These are phyloP conservation scores for Phaethon lepturus DNA, from an alignment of 2,113 vertebrate genomes.

Conservation along the genomic window DNA sequence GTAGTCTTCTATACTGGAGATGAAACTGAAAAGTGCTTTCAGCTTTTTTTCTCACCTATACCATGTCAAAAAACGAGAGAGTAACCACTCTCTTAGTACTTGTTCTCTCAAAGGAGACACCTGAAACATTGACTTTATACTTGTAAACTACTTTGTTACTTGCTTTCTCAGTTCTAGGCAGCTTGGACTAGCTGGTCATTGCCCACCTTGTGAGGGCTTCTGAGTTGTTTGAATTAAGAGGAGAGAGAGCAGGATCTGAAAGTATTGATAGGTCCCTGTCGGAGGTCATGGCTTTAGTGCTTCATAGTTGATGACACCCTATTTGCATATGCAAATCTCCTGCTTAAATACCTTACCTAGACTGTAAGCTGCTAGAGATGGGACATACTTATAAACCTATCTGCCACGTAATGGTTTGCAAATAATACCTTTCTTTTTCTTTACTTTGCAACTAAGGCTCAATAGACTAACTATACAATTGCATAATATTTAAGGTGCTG, in stretches of 20 bases:
- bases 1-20: background rate
- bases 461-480: background rate
- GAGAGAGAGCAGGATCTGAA: background rate
- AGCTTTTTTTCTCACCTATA: background rate
- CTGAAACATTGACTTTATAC: background rate
- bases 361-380: background rate
- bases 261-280: background rate
- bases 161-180: background rate
- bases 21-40: background rate
- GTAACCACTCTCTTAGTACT: background rate
- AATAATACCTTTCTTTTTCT: background rate
- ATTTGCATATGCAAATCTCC: background rate
- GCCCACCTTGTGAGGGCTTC: background rate
- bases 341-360: background rate
- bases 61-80: fast-evolving
- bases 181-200: background rate
- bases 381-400: background rate
- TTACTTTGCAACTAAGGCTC: background rate
- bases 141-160: background rate
- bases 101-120: background rate
- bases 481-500: background rate
- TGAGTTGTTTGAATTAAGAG: background rate
- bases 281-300: background rate
- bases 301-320: background rate
- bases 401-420: background rate